Evolutionary conservation across 1,140 invertebrate species (phyloP).

Genomic region (Drosophila varians): DNA sequence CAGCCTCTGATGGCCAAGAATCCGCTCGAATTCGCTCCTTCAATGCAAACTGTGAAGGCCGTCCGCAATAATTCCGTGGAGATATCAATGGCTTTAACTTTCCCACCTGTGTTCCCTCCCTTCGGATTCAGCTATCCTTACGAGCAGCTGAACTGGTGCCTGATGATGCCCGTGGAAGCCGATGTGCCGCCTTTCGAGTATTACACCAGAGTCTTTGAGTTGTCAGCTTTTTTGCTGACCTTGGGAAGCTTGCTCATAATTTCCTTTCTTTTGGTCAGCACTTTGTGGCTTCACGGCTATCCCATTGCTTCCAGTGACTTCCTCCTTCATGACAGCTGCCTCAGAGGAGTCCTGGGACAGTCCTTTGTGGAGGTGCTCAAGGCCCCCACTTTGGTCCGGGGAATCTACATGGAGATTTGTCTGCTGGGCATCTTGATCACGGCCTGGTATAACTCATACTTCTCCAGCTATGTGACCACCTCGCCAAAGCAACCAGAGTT

Average conservation of each 20-base stretch:
- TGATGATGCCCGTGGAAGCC: conserved; percentile 68
- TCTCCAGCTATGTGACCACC: conserved; percentile 71
- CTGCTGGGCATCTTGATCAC: conserved; percentile 68
- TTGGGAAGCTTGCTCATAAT: conserved; percentile 40
- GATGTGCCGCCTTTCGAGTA: conserved; percentile 65
- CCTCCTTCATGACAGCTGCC: conserved; percentile 63
- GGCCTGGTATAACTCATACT: conserved; percentile 74
- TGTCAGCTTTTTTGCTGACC: conserved; percentile 53
- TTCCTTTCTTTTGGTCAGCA: conserved; percentile 34
- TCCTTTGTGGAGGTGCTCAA: conserved; percentile 56
- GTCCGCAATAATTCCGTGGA: conserved; percentile 66
- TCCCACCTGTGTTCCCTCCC: conserved; percentile 35
- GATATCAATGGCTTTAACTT: conserved; percentile 59
- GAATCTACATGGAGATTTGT: conserved; percentile 71
- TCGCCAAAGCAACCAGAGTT: conserved; percentile 53
- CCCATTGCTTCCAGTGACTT: conserved; percentile 44
- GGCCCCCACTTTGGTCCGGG: conserved; percentile 53
- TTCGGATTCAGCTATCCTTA: conserved; percentile 59
- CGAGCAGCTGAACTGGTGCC: conserved; percentile 66
- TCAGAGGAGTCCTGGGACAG: conserved; percentile 68
- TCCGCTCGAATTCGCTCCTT: conserved; percentile 27
- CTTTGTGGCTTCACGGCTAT: conserved; percentile 56
- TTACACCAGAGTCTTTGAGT: conserved; percentile 66
- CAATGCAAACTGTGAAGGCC: conserved; percentile 45
- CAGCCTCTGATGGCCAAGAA: conserved; percentile 40